Evolutionary conservation across 2,113 vertebrate species (phyloP), one percentile per base, ranked within the genome.

Genomic region (Microcebus murinus): DNA sequence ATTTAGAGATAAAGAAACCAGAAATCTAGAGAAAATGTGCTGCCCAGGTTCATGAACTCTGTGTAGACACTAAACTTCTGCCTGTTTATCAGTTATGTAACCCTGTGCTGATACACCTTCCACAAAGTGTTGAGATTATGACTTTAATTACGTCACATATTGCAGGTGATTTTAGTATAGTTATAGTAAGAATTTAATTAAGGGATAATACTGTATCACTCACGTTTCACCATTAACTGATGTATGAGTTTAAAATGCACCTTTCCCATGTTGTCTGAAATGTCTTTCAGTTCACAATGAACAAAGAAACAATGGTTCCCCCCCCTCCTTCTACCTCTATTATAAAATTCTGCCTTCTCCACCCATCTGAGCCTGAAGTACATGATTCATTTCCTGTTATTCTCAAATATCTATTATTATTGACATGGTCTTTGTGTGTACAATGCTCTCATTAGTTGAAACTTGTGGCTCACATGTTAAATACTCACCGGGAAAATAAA

Each of bases 111-210:
- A 42, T 68, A 14, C 12, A 39, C 73, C 59, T 91, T 82, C 95
- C 29, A 25, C 34, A 57, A 42, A 94, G 84, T 27, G 31, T 73
- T 57, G 39, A n/a, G 81, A 88, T 82, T 57, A 68, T 45, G 61
- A 57, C 88, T 90, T 55, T 86, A 85, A 90, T 96, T 57, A 87
- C 63, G 95, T 82, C 68, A 80, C 45, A 13, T 76, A 42, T 31
- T 93, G 36, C 21, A 71, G 65, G 86, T 65, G 39, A 83, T 65
- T 91, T 90, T 93, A 76, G 42, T 59, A 23, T 21, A 88, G 55
- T 95, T 94, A 87, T 61, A 93, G 80, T 90, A 76, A 86, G 94
- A 80, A 36, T 65, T 76, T 93, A 97, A 95, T 96, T 90, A 96
- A 80, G 23, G 29, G 36, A 36, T 70, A 80, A 70, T 70, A 76